Conservation (phyloP, 1,140 invertebrate species). For the Drosophila sulfurigaster region DNA sequence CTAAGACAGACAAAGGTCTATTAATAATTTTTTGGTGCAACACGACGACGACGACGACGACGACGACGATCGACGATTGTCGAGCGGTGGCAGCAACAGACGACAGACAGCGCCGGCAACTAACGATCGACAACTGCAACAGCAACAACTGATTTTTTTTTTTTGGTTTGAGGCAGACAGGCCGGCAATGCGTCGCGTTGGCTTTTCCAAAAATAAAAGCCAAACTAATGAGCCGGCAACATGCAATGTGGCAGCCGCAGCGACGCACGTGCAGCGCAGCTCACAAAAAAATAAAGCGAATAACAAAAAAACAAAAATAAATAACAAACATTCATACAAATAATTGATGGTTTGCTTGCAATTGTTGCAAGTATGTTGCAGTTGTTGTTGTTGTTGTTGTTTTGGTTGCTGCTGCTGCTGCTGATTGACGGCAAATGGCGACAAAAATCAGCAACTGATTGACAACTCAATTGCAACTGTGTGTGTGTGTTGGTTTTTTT, state of each 20-base stretch:
- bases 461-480: slow-evolving; percentile 75
- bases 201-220: slow-evolving; percentile 83
- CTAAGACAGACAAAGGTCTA: slow-evolving; percentile 77
- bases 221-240: slow-evolving; percentile 82
- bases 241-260: slow-evolving; percentile 70
- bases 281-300: slow-evolving; percentile 36
- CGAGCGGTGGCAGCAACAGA: slow-evolving; percentile 49
- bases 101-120: slow-evolving; percentile 69
- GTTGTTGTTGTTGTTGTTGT: slow-evolving; percentile 46
- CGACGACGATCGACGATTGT: slow-evolving; percentile 50
- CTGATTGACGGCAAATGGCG: slow-evolving; percentile 79
- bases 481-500: slow-evolving; percentile 22
- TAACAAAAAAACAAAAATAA: slow-evolving; percentile 20
- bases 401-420: slow-evolving; percentile 33
- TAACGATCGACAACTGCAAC: slow-evolving; percentile 81
- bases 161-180: slow-evolving; percentile 57
- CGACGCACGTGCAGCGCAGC: slow-evolving; percentile 71
- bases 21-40: slow-evolving; percentile 79
- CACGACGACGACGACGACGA: neutral
- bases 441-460: slow-evolving; percentile 81
- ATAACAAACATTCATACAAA: slow-evolving; percentile 62
- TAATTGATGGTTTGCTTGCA: slow-evolving; percentile 76
- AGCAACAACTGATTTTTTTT: slow-evolving; percentile 33
- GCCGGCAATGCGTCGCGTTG: slow-evolving; percentile 79
- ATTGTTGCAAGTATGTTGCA: slow-evolving; percentile 56